Conservation (phyloP, 2,113 vertebrate species). For the Macaca mulatta region DNA sequence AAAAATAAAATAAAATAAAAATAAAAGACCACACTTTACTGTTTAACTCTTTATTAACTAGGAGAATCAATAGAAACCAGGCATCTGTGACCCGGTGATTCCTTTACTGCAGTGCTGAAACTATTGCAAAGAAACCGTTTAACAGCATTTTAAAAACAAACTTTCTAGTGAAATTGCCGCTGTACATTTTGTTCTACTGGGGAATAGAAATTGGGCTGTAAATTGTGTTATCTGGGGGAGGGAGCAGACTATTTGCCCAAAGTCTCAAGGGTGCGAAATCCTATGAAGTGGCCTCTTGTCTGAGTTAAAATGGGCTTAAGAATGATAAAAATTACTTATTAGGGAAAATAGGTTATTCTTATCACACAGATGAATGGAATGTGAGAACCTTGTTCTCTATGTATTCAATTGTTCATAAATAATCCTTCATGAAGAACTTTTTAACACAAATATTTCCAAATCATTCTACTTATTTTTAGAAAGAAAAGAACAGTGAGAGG, state of each 20-base stretch:
- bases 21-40: constrained; percentile 82
- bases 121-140: constrained; percentile 67
- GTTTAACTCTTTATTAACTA: constrained; percentile 90
- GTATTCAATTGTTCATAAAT: not conserved
- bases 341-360: not conserved
- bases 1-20: constrained; percentile 72
- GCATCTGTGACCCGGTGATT: constrained; percentile 75
- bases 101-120: constrained; percentile 54
- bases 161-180: constrained; percentile 19
- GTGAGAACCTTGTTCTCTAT: not conserved
- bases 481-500: not conserved
- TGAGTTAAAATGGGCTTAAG: not conserved
- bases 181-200: not conserved
- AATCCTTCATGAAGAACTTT: not conserved
- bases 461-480: not conserved
- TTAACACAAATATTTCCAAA: not conserved
- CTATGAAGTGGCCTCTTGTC: not conserved
- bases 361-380: not conserved
- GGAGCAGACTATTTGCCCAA: not conserved
- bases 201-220: not conserved
- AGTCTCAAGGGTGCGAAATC: not conserved
- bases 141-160: constrained; percentile 54
- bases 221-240: not conserved
- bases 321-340: constrained; percentile 9
- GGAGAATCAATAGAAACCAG: constrained; percentile 81